Evolutionary conservation across 2,797 vertebrate genomes (phyloP).

Genomic region (Typhlichthys eigenmanni): DNA sequence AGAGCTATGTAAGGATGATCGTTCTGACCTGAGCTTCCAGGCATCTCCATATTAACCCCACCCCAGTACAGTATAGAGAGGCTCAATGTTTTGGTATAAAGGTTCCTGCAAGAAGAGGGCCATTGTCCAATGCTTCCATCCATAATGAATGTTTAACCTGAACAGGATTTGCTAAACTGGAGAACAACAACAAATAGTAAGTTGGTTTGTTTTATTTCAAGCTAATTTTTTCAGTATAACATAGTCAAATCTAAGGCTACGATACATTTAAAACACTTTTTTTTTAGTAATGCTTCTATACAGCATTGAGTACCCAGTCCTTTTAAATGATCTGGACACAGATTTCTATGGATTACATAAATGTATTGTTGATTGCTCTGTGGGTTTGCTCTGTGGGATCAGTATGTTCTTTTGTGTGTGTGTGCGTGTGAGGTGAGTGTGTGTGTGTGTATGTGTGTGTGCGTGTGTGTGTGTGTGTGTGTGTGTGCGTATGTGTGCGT

Average conservation of each 20-base stretch:
- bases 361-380: slow-evolving; percentile 30
- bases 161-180: too few relatives aligned
- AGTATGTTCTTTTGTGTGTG: slow-evolving; percentile 15
- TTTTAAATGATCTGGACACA: slow-evolving; percentile 28
- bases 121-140: too few relatives aligned
- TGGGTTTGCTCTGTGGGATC: neutral
- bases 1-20: neutral
- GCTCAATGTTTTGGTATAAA: too few relatives aligned
- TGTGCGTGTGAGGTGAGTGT: slow-evolving; percentile 18
- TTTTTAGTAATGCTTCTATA: slow-evolving; percentile 13
- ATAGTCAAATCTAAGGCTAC: too few relatives aligned
- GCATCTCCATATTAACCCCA: too few relatives aligned
- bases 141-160: too few relatives aligned
- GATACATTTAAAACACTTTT: neutral
- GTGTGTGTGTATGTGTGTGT: slow-evolving; percentile 23
- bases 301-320: slow-evolving; percentile 37
- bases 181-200: too few relatives aligned
- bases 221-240: too few relatives aligned
- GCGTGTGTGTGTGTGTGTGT: slow-evolving; percentile 24
- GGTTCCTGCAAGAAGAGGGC: too few relatives aligned
- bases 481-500: slow-evolving; percentile 16
- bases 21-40: slow-evolving; percentile 1
- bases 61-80: too few relatives aligned
- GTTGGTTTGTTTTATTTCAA: too few relatives aligned
- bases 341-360: slow-evolving; percentile 29